Evolutionary conservation across 2,888 invertebrate genomes (phyloP).

Genomic region (Netelia inedita): DNA sequence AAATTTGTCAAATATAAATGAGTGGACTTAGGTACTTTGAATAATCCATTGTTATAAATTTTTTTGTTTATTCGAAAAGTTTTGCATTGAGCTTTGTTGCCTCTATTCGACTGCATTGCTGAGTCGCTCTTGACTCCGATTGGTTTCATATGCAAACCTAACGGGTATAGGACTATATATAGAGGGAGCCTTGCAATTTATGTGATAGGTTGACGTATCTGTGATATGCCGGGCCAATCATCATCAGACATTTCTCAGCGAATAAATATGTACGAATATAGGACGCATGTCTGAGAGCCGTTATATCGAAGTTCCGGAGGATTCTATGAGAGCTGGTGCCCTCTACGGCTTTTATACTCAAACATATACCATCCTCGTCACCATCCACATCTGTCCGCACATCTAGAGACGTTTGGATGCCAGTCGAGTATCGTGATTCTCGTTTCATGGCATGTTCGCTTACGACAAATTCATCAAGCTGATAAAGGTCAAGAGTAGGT

Average conservation of each 20-base stretch:
- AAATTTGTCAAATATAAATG: too few relatives aligned
- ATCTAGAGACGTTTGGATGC: slow-evolving; percentile 15
- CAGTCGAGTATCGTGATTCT: slow-evolving; percentile 35
- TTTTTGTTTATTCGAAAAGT: too few relatives aligned
- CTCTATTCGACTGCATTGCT: too few relatives aligned
- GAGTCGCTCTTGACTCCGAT: too few relatives aligned
- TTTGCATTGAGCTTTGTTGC: too few relatives aligned
- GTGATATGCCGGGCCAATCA: slow-evolving; percentile 7
- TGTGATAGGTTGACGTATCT: slow-evolving; percentile 18
- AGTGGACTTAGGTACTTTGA: too few relatives aligned
- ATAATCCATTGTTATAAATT: too few relatives aligned
- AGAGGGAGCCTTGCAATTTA: slow-evolving; percentile 18
- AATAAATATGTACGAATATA: slow-evolving; percentile 16
- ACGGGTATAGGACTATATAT: too few relatives aligned
- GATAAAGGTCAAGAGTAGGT: slow-evolving; percentile 13
- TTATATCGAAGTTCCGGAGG: slow-evolving; percentile 43
- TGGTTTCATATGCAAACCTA: too few relatives aligned
- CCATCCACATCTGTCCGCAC: slow-evolving; percentile 1
- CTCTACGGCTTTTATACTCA: slow-evolving; percentile 15
- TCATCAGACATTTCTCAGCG: slow-evolving; percentile 11
- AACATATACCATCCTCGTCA: slow-evolving; percentile 22
- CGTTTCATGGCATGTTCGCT: slow-evolving; percentile 39
- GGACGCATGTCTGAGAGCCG: slow-evolving; percentile 11
- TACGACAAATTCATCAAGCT: slow-evolving; percentile 49
- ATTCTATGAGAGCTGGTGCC: slow-evolving; percentile 38